Evolutionary conservation across 2,797 vertebrate species (phyloP).

Genomic region (Iguana delicatissima): DNA sequence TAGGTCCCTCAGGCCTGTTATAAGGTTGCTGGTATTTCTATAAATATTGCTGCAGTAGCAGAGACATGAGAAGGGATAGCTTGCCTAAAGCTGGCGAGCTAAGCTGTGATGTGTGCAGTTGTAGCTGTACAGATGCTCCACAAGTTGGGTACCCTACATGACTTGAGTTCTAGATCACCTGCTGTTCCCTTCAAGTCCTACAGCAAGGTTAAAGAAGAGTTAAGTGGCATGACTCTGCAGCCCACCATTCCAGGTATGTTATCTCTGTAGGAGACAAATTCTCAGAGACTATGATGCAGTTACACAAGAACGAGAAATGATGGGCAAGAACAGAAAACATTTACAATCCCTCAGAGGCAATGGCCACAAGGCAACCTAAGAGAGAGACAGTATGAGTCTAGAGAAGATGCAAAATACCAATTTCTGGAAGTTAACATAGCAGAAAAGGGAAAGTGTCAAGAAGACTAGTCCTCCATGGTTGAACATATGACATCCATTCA

Average conservation of each 20-base stretch:
- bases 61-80: background rate
- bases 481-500: too few species aligned
- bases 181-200: too few species aligned
- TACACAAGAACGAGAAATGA: background rate
- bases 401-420: too few species aligned
- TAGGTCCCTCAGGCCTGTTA: background rate
- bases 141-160: background rate
- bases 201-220: background rate
- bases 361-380: background rate
- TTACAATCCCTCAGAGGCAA: background rate
- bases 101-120: background rate
- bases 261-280: background rate
- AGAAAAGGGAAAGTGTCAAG: too few species aligned
- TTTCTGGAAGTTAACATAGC: too few species aligned
- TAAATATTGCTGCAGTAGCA: background rate
- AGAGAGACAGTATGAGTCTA: background rate
- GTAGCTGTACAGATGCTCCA: background rate
- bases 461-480: too few species aligned
- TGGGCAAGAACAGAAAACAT: background rate
- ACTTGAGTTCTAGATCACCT: background rate
- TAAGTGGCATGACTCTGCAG: background rate
- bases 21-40: background rate
- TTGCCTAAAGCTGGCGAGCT: background rate
- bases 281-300: background rate
- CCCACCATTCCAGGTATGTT: background rate